Conservation (phyloP, 2,888 invertebrate species). For the Hirtodrosophila confusa region DNA sequence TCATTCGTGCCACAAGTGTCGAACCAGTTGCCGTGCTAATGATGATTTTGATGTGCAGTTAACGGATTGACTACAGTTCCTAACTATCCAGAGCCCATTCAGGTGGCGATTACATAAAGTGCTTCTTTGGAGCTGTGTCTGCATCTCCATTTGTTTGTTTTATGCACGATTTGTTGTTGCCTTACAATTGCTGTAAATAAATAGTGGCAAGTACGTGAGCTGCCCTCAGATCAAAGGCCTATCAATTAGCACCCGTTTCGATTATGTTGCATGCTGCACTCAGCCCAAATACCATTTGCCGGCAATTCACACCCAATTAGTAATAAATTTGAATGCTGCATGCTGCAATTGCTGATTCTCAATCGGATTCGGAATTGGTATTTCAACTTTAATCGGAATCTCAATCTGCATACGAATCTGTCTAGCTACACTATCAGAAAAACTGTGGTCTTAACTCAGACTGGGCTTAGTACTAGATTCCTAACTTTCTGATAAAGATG, state of each 20-base stretch:
- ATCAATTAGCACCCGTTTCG: constrained; percentile 82
- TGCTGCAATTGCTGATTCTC: constrained; percentile 58
- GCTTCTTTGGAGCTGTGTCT: constrained; percentile 20
- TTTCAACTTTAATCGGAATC: constrained; percentile 3
- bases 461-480: no score
- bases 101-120: constrained; percentile 58
- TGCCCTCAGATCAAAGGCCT: constrained; percentile 80
- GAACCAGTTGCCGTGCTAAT: constrained; percentile 61
- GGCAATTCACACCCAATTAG: constrained; percentile 83
- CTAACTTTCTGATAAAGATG: no score
- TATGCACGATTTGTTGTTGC: constrained; percentile 69
- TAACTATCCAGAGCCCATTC: constrained; percentile 39
- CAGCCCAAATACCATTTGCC: constrained; percentile 50
- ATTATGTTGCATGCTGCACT: constrained; percentile 76
- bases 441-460: background rate
- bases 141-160: constrained; percentile 65
- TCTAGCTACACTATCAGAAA: constrained; percentile 24
- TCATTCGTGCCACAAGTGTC: constrained; percentile 47
- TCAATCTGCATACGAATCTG: constrained; percentile 32
- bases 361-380: constrained; percentile 10
- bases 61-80: constrained; percentile 73
- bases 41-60: constrained; percentile 79
- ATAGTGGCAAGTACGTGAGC: constrained; percentile 55
- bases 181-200: constrained; percentile 77
- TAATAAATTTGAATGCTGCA: constrained; percentile 82